A percentile compares a stretch with the other conserved stretches of the same genome.
Conservation (phyloP, 2,888 invertebrate species). For the Metellina segmentata region DNA sequence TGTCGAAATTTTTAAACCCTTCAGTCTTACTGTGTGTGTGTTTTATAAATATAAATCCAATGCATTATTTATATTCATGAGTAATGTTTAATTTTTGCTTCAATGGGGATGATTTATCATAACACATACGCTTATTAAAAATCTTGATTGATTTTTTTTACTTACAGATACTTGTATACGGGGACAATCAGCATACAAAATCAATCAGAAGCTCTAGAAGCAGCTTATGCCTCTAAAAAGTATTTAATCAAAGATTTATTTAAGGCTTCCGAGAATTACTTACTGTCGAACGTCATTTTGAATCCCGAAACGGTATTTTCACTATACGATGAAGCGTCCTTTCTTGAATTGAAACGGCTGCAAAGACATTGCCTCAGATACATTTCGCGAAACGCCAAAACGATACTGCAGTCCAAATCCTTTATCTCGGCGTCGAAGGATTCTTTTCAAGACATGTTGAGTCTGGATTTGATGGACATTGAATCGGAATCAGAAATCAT, state of each 20-base stretch:
- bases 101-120: no score
- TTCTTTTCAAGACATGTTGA: slow-evolving; percentile 40
- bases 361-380: slow-evolving; percentile 44
- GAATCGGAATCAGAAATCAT: slow-evolving; percentile 54
- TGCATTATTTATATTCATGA: no score
- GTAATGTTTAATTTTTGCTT: no score
- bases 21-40: no score
- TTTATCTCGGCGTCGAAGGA: slow-evolving; percentile 6
- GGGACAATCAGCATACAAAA: slow-evolving; percentile 16
- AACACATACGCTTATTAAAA: no score
- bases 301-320: slow-evolving; percentile 31
- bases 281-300: slow-evolving; percentile 27
- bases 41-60: no score
- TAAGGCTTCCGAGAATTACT: slow-evolving; percentile 48
- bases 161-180: slow-evolving; percentile 64
- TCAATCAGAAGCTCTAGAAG: slow-evolving; percentile 59
- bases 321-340: slow-evolving; percentile 60
- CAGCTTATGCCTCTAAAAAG: slow-evolving; percentile 61
- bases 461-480: slow-evolving; percentile 62
- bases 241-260: slow-evolving; percentile 59
- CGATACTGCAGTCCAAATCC: slow-evolving; percentile 32
- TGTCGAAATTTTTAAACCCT: no score
- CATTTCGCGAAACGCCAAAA: slow-evolving; percentile 52
- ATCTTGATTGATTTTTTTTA: no score
- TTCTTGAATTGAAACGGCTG: slow-evolving; percentile 56